Base-by-base conservation (phyloP, 92 coral and sea anemone genomes). In the Palythoa grandis region DNA sequence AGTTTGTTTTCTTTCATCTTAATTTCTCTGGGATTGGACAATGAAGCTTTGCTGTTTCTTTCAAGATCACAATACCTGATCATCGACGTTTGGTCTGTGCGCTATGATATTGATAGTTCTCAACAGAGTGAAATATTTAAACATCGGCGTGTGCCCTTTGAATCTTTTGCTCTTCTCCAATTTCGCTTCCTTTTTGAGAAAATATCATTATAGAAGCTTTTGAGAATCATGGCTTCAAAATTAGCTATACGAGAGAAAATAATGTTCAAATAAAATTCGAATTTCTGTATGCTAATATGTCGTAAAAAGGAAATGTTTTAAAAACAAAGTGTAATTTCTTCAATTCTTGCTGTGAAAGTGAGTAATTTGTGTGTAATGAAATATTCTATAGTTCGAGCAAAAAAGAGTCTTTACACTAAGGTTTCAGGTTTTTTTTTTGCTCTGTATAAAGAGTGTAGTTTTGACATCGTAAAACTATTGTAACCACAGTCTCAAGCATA, bases 1-100 rank as follows among this genome's bases (percentile, higher is more conserved):
- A 65, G 74, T 80, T 80, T 80, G 85, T 66, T 80, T 39, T 66
- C 61, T 40, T 80, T 65, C 57, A 39, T 80, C 85, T 65, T 80
- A 70, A 19, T 78, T 78, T 68, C 22, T 14, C 23, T 40, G 52
- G 39, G 58, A 78, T 68, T 53, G 82, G 58, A 56, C 39, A 35
- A n/a, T 77, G 35, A 54, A 56, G 53, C 74, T 70, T 37, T 56
- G 61, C 19, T 56, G 61, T 12, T 7, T 12, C 13, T 56, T 56
- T 56, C 4, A 56, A 56, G 19, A 16, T 56, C 19, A 56, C 61
- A 56, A 12, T 12, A 12, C 16, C 11, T 56, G 61, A 56, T 56
- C 3, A 16, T 56, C 4, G 35, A 29, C 35, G 61, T 12, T 3
- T 16, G 61, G 61, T 12, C 19, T 12, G 15, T 56, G 61, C 16